Evolutionary conservation across 2,797 vertebrate species (phyloP), one percentile per base, ranked within the genome.

Genomic region (Melanotaenia trifasciata): DNA sequence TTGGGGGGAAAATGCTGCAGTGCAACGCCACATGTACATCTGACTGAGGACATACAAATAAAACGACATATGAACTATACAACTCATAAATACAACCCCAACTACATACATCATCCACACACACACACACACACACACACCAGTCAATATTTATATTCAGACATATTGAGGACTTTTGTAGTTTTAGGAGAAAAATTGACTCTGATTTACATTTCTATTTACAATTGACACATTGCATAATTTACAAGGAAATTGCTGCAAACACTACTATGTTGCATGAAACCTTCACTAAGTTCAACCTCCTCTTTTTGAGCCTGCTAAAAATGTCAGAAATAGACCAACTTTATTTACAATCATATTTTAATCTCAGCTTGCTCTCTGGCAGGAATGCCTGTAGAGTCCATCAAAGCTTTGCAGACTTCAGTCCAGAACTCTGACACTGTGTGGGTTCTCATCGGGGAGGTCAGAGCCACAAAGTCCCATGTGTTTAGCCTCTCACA

Each of bases 141-240:
- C 64, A 70, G 59, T 83, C 72, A 54, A 79, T 84, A 58, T 75
- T 79, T 16, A 76, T 83, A 74, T 82, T 84, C 65, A 85, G 74
- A 81, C 51, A 80, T 54, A 45, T 79, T 79, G 56, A 80, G 7
- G 58, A 77, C 75, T 71, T 32, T 73, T 84, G 53, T 79, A 74
- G 67, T 78, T 86, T 82, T 26, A 83, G 60, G 38, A 71, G 63
- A 83, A 81, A 70, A 72, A 75, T 58, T 64, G 40, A 81, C 73
- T 70, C 56, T 81, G 67, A 76, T 70, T 74, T 66, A 85, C 70
- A 87, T 59, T 33, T 75, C 61, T 82, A 78, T 77, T 67, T 81
- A 87, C 59, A 88, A 62, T 74, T 80, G 67, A 78, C 67, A 92
- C 63, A 80, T 94, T 94, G 93, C 91, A 94, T 92, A 94, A 90